Evolutionary conservation across 2,888 invertebrate species (phyloP).

Genomic region (Paralinhomoeus sp.): DNA sequence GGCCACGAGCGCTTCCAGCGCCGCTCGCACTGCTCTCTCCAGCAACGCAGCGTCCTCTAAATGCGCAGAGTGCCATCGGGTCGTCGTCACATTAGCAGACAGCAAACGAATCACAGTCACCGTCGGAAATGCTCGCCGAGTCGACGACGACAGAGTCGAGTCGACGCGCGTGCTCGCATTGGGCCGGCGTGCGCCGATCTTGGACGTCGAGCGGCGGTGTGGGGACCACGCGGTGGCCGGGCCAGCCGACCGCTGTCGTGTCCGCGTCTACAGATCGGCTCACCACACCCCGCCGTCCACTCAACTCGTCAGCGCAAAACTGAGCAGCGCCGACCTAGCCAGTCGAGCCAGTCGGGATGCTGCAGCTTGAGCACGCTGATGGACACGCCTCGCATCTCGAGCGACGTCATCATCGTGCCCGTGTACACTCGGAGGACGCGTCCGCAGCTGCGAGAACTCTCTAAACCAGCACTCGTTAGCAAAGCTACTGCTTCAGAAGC

Average conservation of each 20-base stretch:
- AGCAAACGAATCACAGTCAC: too few species aligned
- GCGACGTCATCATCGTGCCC: slow-evolving; percentile 38
- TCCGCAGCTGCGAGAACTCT: too few species aligned
- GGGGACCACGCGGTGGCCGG: background rate
- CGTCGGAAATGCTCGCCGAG: too few species aligned
- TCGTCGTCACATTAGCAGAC: background rate
- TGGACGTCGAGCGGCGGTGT: background rate
- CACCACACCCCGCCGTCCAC: too few species aligned
- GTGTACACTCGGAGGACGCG: slow-evolving; percentile 25
- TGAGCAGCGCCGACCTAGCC: slow-evolving; percentile 14
- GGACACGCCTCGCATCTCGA: slow-evolving; percentile 54
- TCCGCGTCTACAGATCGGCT: too few species aligned
- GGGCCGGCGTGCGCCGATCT: too few species aligned
- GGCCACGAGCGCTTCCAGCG: slow-evolving; percentile 35
- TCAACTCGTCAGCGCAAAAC: too few species aligned
- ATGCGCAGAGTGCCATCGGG: background rate
- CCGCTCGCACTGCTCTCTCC: slow-evolving; percentile 8
- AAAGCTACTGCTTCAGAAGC: too few species aligned
- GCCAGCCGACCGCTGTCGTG: too few species aligned
- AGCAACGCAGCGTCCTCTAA: background rate
- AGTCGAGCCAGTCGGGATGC: slow-evolving; percentile 11
- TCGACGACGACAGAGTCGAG: too few species aligned
- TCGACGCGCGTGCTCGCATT: too few species aligned
- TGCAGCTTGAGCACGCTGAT: slow-evolving; percentile 38
- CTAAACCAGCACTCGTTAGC: too few species aligned